Conservation (phyloP, 2,797 vertebrate genomes). For the Clarias pachynema region DNA sequence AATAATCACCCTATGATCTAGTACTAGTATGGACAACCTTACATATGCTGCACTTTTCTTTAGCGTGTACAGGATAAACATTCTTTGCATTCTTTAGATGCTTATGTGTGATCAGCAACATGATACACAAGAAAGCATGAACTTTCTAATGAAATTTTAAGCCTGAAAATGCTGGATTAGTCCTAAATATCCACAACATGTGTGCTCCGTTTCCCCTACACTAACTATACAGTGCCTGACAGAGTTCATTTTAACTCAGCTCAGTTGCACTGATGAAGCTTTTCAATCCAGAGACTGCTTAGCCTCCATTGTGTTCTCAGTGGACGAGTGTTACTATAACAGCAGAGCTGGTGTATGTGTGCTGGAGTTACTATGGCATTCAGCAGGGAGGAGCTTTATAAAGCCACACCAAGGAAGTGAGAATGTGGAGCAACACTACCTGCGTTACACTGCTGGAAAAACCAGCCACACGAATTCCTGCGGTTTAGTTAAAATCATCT, state of each 20-base stretch:
- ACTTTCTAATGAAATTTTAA: neutral
- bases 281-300: neutral
- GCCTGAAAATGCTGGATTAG: neutral
- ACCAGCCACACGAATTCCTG: slow-evolving; percentile 6
- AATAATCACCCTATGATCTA: neutral
- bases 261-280: neutral
- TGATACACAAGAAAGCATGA: neutral
- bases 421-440: slow-evolving; percentile 28
- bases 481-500: neutral
- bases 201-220: neutral
- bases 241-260: neutral
- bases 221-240: neutral
- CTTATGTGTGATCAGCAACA: neutral
- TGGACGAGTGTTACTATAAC: slow-evolving; percentile 46
- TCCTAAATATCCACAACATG: neutral
- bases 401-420: slow-evolving; percentile 16
- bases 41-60: neutral
- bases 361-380: slow-evolving; percentile 25
- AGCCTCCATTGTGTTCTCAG: slow-evolving; percentile 1
- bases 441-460: slow-evolving; percentile 10
- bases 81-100: slow-evolving; percentile 10
- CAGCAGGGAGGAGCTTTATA: slow-evolving; percentile 22
- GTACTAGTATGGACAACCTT: neutral
- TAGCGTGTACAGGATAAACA: neutral
- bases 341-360: slow-evolving; percentile 23